These are phyloP conservation scores for Oryzias javanicus DNA, from an alignment of 2,113 vertebrate genomes.

Conservation along the genomic window DNA sequence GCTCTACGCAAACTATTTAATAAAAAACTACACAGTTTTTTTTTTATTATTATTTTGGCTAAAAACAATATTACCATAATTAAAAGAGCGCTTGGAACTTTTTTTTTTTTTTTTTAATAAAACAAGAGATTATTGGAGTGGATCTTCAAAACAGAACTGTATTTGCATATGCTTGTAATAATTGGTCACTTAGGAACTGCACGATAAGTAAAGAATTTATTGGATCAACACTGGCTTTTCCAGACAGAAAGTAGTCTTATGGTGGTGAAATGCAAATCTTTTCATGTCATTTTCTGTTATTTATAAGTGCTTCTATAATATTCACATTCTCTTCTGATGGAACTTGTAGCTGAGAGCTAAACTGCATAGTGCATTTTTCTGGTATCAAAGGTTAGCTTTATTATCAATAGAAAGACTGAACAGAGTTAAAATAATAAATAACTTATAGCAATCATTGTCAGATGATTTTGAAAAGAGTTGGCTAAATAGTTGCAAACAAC, in stretches of 20 bases:
- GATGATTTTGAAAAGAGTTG: constrained; percentile 48
- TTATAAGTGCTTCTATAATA: constrained; percentile 8
- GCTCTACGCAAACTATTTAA: too few relatives aligned
- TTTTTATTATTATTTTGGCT: too few relatives aligned
- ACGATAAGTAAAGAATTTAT: too few relatives aligned
- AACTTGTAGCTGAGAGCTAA: constrained; percentile 9
- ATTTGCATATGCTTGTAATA: too few relatives aligned
- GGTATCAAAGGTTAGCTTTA: constrained; percentile 39
- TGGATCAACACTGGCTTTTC: neutral
- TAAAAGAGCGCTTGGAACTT: too few relatives aligned
- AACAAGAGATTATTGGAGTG: too few relatives aligned
- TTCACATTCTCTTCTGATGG: constrained; percentile 7
- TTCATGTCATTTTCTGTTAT: neutral
- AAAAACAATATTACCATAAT: too few relatives aligned
- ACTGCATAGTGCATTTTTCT: constrained; percentile 11
- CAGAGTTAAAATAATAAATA: constrained; percentile 66
- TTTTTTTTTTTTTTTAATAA: too few relatives aligned
- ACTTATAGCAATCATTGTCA: constrained; percentile 36
- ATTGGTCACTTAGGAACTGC: too few relatives aligned
- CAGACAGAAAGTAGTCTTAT: constrained; percentile 6
- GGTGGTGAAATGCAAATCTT: constrained; percentile 2
- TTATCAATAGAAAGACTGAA: constrained; percentile 46
- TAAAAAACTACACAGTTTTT: too few relatives aligned
- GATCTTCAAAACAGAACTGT: too few relatives aligned
- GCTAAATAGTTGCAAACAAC: constrained; percentile 49